Conservation (phyloP, 2,113 vertebrate species). For the Prochilodus magdalenae region DNA sequence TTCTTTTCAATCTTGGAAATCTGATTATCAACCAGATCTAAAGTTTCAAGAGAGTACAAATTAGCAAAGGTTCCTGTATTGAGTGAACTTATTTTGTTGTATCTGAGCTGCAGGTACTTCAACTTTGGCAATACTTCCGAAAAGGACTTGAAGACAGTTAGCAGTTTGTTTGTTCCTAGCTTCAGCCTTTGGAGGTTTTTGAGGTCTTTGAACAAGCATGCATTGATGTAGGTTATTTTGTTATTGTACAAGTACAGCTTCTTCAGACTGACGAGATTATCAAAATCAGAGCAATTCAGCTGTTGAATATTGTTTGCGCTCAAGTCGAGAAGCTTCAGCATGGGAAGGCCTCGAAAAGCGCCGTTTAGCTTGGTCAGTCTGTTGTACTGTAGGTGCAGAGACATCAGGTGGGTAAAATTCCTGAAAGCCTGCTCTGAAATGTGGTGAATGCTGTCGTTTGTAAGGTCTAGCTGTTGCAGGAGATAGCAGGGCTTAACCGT, state of each 20-base stretch:
- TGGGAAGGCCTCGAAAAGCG: slow-evolving; percentile 35
- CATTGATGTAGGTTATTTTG: slow-evolving; percentile 35
- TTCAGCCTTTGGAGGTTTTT: slow-evolving; percentile 30
- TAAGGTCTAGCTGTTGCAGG: slow-evolving; percentile 65
- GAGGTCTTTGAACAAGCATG: slow-evolving; percentile 63
- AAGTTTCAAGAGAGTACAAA: slow-evolving; percentile 46
- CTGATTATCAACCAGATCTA: slow-evolving; percentile 47
- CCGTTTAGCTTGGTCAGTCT: slow-evolving; percentile 61
- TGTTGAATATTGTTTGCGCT: slow-evolving; percentile 61
- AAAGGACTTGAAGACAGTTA: slow-evolving; percentile 44
- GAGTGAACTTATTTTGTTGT: slow-evolving; percentile 64
- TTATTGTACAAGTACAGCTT: slow-evolving; percentile 63
- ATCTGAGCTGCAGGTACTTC: slow-evolving; percentile 47
- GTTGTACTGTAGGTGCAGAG: slow-evolving; percentile 24
- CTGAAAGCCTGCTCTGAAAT: slow-evolving; percentile 52
- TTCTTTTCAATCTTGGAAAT: background rate
- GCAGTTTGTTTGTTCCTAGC: background rate
- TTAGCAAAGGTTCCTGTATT: slow-evolving; percentile 16
- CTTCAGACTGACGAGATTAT: slow-evolving; percentile 56
- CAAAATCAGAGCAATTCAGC: slow-evolving; percentile 61
- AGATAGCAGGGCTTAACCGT: slow-evolving; percentile 60
- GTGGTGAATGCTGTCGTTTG: slow-evolving; percentile 8
- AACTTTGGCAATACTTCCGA: slow-evolving; percentile 63
- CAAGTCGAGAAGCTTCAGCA: slow-evolving; percentile 64
- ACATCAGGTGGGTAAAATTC: slow-evolving; percentile 31